A percentile compares a stretch with the other conserved stretches of the same genome.
Conservation (phyloP, 2,888 invertebrate genomes). For the Gymnocheta viridis region DNA sequence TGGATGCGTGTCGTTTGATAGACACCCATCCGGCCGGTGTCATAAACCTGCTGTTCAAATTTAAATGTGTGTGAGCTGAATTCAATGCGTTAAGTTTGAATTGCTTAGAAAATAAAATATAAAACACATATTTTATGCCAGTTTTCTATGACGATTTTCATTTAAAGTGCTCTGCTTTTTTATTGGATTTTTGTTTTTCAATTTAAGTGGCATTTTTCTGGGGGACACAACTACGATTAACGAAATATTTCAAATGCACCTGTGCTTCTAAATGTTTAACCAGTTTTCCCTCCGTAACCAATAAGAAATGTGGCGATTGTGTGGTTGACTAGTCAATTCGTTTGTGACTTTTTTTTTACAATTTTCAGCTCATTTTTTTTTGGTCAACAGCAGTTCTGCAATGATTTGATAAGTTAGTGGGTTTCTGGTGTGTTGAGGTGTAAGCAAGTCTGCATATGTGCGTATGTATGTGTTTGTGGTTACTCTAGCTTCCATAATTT, state of each 20-base stretch:
- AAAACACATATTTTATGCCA: conserved; percentile 36
- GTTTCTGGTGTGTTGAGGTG: conserved; percentile 57
- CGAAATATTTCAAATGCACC: conserved; percentile 64
- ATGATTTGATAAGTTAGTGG: conserved; percentile 68
- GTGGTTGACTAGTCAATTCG: conserved; percentile 54
- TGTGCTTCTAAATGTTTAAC: conserved; percentile 68
- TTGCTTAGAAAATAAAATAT: background rate
- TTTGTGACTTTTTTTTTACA: conserved; percentile 37
- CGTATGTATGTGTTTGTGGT: background rate
- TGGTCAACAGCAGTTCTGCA: conserved; percentile 51
- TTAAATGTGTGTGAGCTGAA: conserved; percentile 51
- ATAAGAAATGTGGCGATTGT: conserved; percentile 56
- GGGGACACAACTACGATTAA: conserved; percentile 58
- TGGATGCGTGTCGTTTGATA: conserved; percentile 68
- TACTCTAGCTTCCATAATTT: conserved; percentile 61
- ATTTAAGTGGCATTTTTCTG: conserved; percentile 54
- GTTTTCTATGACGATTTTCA: conserved; percentile 58
- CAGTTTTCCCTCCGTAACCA: conserved; percentile 57
- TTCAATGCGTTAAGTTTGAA: conserved; percentile 49
- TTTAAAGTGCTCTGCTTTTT: conserved; percentile 58
- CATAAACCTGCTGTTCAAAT: conserved; percentile 68
- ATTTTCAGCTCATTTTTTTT: conserved; percentile 41
- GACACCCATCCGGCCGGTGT: conserved; percentile 68
- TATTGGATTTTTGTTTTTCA: conserved; percentile 14
- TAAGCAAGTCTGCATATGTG: background rate